Percentiles rank a stretch among this genome's conserved stretches.
Evolutionary conservation across 2,888 invertebrate species (phyloP).

Genomic region (Ormyrus labotus): DNA sequence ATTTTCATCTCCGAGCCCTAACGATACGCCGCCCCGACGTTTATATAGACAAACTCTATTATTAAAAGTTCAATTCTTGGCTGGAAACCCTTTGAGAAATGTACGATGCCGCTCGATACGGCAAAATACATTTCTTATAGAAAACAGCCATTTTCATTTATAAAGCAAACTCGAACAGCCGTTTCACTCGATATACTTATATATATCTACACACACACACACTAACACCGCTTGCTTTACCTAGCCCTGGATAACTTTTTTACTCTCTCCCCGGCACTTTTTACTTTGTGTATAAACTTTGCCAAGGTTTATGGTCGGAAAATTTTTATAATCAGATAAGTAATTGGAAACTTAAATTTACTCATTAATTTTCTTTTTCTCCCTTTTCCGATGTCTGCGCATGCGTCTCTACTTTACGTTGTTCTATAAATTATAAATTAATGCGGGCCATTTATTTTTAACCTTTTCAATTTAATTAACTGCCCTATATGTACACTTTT

Average conservation of each 20-base stretch:
- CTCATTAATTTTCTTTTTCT: conserved; percentile 12
- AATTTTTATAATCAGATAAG: conserved; percentile 6
- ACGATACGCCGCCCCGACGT: conserved; percentile 19
- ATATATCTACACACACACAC: too few relatives aligned
- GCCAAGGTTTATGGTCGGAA: background rate
- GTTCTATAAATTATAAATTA: too few relatives aligned
- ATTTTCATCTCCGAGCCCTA: conserved; percentile 29
- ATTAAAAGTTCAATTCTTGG: conserved; percentile 52
- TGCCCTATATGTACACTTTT: too few relatives aligned
- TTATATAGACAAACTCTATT: conserved; percentile 47
- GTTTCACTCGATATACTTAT: conserved; percentile 17
- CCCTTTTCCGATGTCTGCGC: too few relatives aligned
- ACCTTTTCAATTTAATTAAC: too few relatives aligned
- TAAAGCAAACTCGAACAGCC: conserved; percentile 47
- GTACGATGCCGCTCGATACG: conserved; percentile 27
- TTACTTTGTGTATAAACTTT: conserved; percentile 23
- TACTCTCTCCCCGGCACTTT: background rate
- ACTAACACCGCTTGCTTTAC: background rate
- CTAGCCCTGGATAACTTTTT: conserved; percentile 11
- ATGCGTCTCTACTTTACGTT: too few relatives aligned
- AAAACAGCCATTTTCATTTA: conserved; percentile 54
- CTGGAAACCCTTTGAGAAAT: conserved; percentile 44
- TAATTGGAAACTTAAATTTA: conserved; percentile 34
- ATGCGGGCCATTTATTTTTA: too few relatives aligned
- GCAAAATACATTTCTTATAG: conserved; percentile 49